Base-by-base conservation (phyloP, 2,888 invertebrate species). In the Steinernema hermaphroditum region DNA sequence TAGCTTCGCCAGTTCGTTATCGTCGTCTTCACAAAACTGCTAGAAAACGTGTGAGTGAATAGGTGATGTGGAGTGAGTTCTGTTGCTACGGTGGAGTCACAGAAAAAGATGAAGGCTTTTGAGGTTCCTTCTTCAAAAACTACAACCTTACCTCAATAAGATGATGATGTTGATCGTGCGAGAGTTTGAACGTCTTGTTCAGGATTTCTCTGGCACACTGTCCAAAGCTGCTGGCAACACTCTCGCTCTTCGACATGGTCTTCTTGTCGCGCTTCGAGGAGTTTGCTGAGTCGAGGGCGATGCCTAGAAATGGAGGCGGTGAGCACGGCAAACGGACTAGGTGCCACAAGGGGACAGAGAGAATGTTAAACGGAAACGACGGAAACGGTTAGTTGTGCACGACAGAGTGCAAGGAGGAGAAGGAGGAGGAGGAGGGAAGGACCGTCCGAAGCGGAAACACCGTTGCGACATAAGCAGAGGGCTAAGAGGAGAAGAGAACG, bases 81-180 rank as follows among this genome's bases (percentile, higher is more conserved):
- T 37, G 37, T 37, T 4, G 12, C 6, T 37, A 12, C 37, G 37
- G 37, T n/a, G n/a, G n/a, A n/a, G n/a, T n/a, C n/a, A n/a, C n/a
- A n/a, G n/a, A n/a, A n/a, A n/a, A n/a, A n/a, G n/a, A n/a, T n/a
- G n/a, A n/a, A n/a, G n/a, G n/a, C n/a, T n/a, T n/a, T n/a, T n/a
- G n/a, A 37, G 6, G 37, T 8, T 37, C 37, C 12, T 12, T 37
- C 12, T 12, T 37, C 12, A 37, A 12, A 4, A 29, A 72, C 46
- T 62, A 6, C 22, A 16, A 16, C n/a, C 57, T 24, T 69, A 73
- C 75, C 34, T 75, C 75, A 29, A 75, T 75, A 0, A 75, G 29
- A 27, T 75, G 77, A n/a, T 57, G 69, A 9, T 50, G 54, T 37
- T 75, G 72, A 1, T 37, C 37, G 37, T 12, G 4, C 6, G 37